These are phyloP conservation scores for Botrylloides violaceus DNA, from an alignment of 23 tunicate genomes.

Conservation along the genomic window DNA sequence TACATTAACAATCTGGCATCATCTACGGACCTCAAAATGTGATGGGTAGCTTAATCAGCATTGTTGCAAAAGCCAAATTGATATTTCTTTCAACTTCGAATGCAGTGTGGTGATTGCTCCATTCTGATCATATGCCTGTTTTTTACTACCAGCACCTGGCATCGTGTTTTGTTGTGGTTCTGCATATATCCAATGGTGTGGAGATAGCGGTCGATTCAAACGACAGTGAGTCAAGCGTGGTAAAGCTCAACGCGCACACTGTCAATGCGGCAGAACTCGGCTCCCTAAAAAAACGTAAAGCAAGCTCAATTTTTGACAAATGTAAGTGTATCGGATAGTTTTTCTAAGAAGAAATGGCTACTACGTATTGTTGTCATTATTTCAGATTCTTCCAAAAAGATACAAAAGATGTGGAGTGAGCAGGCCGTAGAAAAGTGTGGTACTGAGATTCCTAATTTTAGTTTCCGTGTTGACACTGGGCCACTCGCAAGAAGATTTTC, in stretches of 20 bases:
- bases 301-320: constrained; percentile 4
- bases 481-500: constrained; percentile 28
- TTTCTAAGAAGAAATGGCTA: no score
- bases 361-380: no score
- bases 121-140: no score
- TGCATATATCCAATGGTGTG: constrained; percentile 10
- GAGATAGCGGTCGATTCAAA: constrained; percentile 18
- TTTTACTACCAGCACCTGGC: not conserved
- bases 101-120: no score
- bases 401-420: not conserved
- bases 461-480: constrained; percentile 45
- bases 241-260: constrained; percentile 3
- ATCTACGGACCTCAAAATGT: no score
- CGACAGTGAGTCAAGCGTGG: constrained; percentile 6
- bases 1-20: no score
- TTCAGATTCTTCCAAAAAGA: not conserved
- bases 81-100: no score
- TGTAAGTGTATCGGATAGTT: constrained; percentile 16
- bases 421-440: not conserved
- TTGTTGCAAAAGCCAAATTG: no score
- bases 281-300: not conserved
- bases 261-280: constrained; percentile 10
- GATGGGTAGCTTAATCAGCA: no score
- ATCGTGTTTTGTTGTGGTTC: not conserved
- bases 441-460: constrained; percentile 10